phyloP scores from a whole-genome alignment of 2,113 vertebrate species.

The Actinemys pallida region DNA sequence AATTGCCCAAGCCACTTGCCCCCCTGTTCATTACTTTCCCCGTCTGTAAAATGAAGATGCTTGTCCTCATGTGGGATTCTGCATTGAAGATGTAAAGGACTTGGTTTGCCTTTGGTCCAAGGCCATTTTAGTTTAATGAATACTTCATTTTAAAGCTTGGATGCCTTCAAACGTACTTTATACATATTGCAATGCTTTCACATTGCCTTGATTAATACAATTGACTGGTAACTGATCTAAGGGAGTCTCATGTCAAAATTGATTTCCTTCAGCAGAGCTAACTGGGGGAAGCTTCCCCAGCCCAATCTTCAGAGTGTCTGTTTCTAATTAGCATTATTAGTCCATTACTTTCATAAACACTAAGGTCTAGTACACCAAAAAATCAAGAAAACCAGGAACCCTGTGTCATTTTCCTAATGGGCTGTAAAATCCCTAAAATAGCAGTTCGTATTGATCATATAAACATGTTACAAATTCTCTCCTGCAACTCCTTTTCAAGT shows the following conservation, averaged over 20 bases:
- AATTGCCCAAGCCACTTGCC: not conserved
- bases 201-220: not conserved
- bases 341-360: not conserved
- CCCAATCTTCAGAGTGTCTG: not conserved
- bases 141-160: not conserved
- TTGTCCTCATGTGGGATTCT: not conserved
- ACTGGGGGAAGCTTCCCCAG: not conserved
- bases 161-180: not conserved
- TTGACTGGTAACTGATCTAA: not conserved
- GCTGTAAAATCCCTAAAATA: too few species aligned
- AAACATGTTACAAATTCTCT: not conserved
- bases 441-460: not conserved
- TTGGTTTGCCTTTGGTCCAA: not conserved
- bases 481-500: not conserved
- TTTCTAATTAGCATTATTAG: not conserved
- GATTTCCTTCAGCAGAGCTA: not conserved
- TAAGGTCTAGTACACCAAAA: not conserved
- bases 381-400: not conserved
- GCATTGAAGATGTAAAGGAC: not conserved
- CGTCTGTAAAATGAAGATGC: not conserved
- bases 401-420: not conserved
- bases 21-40: not conserved
- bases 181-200: not conserved
- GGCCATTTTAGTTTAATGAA: not conserved
- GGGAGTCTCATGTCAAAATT: not conserved